These are phyloP conservation scores for Harpagus bidentatus DNA, from an alignment of 2,113 vertebrate genomes.

Conservation along the genomic window DNA sequence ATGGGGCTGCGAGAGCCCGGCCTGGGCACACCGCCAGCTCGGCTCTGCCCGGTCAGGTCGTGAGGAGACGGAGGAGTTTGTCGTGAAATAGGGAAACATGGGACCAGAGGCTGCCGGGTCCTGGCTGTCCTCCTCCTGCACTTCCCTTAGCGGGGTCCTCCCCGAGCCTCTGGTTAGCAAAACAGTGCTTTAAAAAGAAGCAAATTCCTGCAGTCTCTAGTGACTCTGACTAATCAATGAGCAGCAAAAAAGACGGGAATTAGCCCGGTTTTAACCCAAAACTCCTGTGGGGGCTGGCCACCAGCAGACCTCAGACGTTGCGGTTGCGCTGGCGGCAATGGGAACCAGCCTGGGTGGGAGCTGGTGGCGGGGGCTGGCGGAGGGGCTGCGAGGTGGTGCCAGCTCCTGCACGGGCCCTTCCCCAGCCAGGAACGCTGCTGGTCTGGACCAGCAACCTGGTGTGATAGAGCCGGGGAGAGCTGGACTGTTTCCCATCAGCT, in stretches of 20 bases:
- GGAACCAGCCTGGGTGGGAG: neutral
- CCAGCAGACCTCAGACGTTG: neutral
- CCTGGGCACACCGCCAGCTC: neutral
- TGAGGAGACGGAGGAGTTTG: neutral
- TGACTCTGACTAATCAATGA: neutral
- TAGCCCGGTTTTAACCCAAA: neutral
- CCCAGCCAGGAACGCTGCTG: neutral
- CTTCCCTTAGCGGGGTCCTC: neutral
- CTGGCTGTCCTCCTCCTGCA: neutral
- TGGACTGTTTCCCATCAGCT: neutral
- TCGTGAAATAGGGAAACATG: neutral
- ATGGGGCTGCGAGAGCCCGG: neutral
- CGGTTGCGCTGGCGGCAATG: rapidly evolving
- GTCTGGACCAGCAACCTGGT: neutral
- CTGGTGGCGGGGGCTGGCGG: neutral
- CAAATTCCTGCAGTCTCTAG: neutral
- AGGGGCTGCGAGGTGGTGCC: neutral
- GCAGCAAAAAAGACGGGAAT: neutral
- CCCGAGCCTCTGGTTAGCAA: neutral
- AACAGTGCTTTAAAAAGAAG: neutral
- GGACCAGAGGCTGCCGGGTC: neutral
- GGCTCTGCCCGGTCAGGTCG: neutral
- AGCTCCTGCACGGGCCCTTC: neutral
- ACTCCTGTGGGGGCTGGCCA: neutral
- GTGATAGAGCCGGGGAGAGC: neutral